Evolutionary conservation across 2,888 invertebrate genomes (phyloP).

Genomic region (Drosophila mimetica): DNA sequence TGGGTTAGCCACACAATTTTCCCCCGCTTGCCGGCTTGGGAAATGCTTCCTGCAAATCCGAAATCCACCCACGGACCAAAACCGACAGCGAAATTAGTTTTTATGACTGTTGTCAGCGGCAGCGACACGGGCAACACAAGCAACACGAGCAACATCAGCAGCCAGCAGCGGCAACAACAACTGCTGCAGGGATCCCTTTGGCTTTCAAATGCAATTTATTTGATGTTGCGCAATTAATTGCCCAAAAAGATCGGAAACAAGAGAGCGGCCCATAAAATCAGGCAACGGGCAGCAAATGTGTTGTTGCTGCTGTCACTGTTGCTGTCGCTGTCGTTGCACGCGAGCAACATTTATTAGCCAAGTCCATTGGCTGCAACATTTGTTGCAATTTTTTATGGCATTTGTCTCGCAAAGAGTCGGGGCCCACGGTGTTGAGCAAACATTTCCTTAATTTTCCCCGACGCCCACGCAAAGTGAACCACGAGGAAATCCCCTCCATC

Average conservation of each 20-base stretch:
- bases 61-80: constrained; percentile 38
- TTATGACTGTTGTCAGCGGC: constrained; percentile 64
- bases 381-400: constrained; percentile 71
- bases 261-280: constrained; percentile 35
- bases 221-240: constrained; percentile 78
- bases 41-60: constrained; percentile 39
- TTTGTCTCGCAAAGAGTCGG: constrained; percentile 28
- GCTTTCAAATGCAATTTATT: constrained; percentile 74
- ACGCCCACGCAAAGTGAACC: constrained; percentile 54
- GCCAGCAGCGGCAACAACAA: constrained; percentile 12
- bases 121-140: constrained; percentile 26
- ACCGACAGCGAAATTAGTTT: constrained; percentile 65
- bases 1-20: constrained; percentile 33
- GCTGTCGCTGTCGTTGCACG: constrained; percentile 28
- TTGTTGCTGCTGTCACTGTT: constrained; percentile 40
- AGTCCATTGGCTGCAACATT: constrained; percentile 67
- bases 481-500: constrained; percentile 39
- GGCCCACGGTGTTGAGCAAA: constrained; percentile 55
- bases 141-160: constrained; percentile 10
- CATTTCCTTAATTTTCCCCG: constrained; percentile 61
- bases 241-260: constrained; percentile 51
- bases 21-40: constrained; percentile 1
- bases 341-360: constrained; percentile 68
- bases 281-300: constrained; percentile 26
- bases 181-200: constrained; percentile 26